Base-by-base conservation (phyloP, 2,888 invertebrate genomes). In the Cancer borealis region DNA sequence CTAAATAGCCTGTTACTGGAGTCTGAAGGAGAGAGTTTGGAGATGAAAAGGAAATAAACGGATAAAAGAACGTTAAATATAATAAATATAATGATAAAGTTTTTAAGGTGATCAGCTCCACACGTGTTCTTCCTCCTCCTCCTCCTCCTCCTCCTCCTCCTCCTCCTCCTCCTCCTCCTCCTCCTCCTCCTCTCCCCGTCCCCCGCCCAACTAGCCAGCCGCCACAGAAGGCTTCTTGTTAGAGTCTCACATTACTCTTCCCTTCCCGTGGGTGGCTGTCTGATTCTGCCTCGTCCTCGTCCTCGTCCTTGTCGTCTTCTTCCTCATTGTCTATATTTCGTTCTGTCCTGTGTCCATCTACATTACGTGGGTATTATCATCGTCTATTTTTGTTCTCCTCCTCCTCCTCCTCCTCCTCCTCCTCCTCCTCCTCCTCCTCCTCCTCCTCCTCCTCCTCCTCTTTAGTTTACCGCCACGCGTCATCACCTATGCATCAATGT, bases 151-250 rank as follows among this genome's bases (percentile, higher is more conserved):
- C 21, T 45, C 54, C 54, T 54, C 49, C 21, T 45, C 54, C 26
- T 26, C 89, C 45, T 17, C 88, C 17, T 39, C 45, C 45, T n/a
- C 49, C 30, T 21, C 30, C 89, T 49, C 49, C 54, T 21, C 49
- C 89, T 89, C 49, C 49, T 54, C 39, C 54, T 90, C 90, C 54
- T 90, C 90, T 90, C 6, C 54, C 26, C 54, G 21, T 46, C 47
- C 30, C 17, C 46, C 47, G n/a, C 39, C 17, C 46, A 1, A 46
- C 39, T 10, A 54, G 54, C 54, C 3, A 8, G 66, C 66, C 66
- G 21, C n/a, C 66, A 66, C 66, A 66, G 66, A 66, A 66, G 66
- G n/a, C 66, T n/a, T 66, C 66, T 66, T 66, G 66, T 66, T 66
- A 66, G 66, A n/a, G 66, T n/a, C n/a, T 66, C 66, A 66, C 66